These are phyloP conservation scores for Ectropis grisescens DNA, from an alignment of 1,140 invertebrate genomes.

Conservation along the genomic window DNA sequence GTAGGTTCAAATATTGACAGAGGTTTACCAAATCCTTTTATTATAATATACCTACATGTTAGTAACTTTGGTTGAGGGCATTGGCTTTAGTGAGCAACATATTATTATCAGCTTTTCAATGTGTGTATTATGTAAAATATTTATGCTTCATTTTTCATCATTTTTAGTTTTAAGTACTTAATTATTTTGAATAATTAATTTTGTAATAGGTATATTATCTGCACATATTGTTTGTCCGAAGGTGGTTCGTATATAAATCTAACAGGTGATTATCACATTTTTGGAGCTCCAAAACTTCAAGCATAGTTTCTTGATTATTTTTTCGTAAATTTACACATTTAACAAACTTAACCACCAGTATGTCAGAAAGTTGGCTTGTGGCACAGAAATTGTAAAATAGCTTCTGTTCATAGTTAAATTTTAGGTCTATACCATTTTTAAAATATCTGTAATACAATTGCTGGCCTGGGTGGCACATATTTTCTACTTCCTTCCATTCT, in stretches of 20 bases:
- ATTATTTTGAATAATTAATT: too few species aligned
- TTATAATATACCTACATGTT: too few species aligned
- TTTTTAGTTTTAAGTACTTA: too few species aligned
- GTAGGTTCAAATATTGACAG: too few species aligned
- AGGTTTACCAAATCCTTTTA: too few species aligned
- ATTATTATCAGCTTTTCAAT: too few species aligned
- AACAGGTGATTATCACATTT: conserved; percentile 32
- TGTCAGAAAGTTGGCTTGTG: conserved; percentile 33
- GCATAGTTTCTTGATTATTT: conserved; percentile 34
- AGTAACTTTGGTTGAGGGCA: too few species aligned
- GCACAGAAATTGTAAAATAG: conserved; percentile 57
- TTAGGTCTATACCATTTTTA: conserved; percentile 38
- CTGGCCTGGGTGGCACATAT: conserved; percentile 25
- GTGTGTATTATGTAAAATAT: too few species aligned
- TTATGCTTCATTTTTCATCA: too few species aligned
- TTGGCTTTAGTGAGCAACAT: too few species aligned
- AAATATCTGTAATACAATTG: conserved; percentile 59
- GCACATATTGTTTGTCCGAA: conserved; percentile 5
- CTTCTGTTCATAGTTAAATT: conserved; percentile 44
- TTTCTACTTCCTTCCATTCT: conserved; percentile 51
- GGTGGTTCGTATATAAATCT: conserved; percentile 33
- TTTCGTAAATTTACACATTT: conserved; percentile 40
- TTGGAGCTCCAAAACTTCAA: conserved; percentile 36
- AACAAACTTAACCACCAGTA: conserved; percentile 34
- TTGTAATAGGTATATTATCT: too few species aligned